Base-by-base conservation (phyloP, 2,797 vertebrate genomes). In the Chrosomus eos region DNA sequence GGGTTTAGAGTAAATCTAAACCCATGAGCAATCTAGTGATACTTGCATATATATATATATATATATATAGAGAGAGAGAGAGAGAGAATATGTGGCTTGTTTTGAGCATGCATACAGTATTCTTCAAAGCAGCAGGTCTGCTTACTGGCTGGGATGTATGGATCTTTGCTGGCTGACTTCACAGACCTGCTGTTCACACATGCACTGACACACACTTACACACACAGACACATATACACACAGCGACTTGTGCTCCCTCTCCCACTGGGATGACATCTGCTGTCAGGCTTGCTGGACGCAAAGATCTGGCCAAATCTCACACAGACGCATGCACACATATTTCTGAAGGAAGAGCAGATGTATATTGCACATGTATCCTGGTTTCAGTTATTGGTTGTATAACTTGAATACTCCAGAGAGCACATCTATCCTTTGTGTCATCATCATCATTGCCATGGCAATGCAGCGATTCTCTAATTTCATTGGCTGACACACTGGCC, bases 241-340 rank as follows among this genome's bases (percentile, higher is more conserved):
- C 92, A 91, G 90, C 33, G 90, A 92, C 90, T 81, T 84, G 87
- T 58, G 92, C 92, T 93, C 92, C 55, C 78, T 75, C 77, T 93
- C 95, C 94, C 92, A 93, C 94, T 92, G 94, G 92, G 94, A 93
- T 90, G 94, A 94, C 95, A 95, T 95, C 95, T 95, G 94, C 93
- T 95, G 93, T 92, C 94, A 90, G 84, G 68, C 85, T 84, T 48
- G 8, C 87, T 81, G 79, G 71, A 93, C 64, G 62, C 75, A 67
- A 77, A 86, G 45, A 86, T 76, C 80, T 74, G 21, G n/a, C 70
- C 70, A 85, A 53, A 73, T 78, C 79, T 55, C 79, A 68, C 48
- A 72, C 31, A 53, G 53, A 62, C 7, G 23, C 72, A 86, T 66
- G 76, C 72, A 77, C 40, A 76, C 55, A 70, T 51, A 60, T 85